Evolutionary conservation across 1,140 invertebrate species (phyloP).

Genomic region (Caenorhabditis tropicalis): DNA sequence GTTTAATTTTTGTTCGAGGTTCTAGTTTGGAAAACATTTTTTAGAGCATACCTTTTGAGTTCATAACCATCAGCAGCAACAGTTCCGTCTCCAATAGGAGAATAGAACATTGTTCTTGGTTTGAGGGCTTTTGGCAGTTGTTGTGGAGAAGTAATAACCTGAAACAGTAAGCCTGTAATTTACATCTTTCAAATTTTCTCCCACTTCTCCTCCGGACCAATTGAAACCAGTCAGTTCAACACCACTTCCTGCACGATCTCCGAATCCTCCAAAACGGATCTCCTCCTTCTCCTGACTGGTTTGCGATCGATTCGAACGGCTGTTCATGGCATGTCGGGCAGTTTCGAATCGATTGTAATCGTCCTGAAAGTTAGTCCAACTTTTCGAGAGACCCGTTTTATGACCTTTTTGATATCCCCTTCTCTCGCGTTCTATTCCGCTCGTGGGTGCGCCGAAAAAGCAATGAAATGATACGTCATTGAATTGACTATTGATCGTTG

Average conservation of each 20-base stretch:
- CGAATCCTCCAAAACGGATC: slow-evolving; percentile 66
- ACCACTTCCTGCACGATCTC: slow-evolving; percentile 69
- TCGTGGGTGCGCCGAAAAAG: slow-evolving; percentile 23
- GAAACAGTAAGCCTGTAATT: neutral
- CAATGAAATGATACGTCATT: slow-evolving; percentile 42
- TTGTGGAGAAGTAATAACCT: slow-evolving; percentile 49
- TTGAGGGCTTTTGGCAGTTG: slow-evolving; percentile 64
- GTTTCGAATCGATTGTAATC: slow-evolving; percentile 60
- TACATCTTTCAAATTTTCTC: neutral
- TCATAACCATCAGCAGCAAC: slow-evolving; percentile 71
- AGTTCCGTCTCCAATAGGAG: slow-evolving; percentile 70
- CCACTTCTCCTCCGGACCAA: slow-evolving; percentile 69
- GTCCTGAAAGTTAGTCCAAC: slow-evolving; percentile 53
- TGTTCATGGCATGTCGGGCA: slow-evolving; percentile 39
- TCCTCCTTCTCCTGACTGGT: slow-evolving; percentile 44
- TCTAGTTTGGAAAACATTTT: neutral
- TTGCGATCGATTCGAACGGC: slow-evolving; percentile 7
- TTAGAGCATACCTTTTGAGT: slow-evolving; percentile 58
- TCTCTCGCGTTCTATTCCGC: neutral
- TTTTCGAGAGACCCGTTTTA: slow-evolving; percentile 3
- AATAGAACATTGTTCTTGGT: slow-evolving; percentile 65
- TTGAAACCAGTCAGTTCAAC: slow-evolving; percentile 64
- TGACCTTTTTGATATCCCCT: neutral
- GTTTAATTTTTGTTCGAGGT: neutral
- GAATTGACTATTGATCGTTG: slow-evolving; percentile 32